Evolutionary conservation across 1,140 invertebrate genomes (phyloP).

Genomic region (Drosophila sproati): DNA sequence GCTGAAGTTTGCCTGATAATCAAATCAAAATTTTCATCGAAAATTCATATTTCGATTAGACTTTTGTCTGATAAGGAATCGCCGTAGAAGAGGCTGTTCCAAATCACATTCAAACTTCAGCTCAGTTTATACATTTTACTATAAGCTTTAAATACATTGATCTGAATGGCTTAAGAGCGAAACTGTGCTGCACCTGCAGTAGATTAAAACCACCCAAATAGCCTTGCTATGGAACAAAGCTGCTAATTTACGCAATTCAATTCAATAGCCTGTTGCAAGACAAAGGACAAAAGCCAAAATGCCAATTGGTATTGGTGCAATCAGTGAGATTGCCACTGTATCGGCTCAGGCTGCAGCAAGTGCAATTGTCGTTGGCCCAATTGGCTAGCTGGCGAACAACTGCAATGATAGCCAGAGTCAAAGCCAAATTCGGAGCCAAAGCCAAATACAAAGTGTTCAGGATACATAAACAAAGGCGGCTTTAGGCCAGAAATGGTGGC

Average conservation of each 20-base stretch:
- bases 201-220: constrained; percentile 4
- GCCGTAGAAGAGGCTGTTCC: no score
- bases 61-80: no score
- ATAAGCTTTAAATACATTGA: neutral
- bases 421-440: neutral
- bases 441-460: constrained; percentile 2
- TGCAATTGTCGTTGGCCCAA: constrained; percentile 59
- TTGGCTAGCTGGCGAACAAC: constrained; percentile 28
- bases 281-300: constrained; percentile 66
- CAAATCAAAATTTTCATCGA: no score
- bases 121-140: no score
- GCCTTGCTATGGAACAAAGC: constrained; percentile 6
- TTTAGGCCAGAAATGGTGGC: neutral
- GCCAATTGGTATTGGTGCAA: constrained; percentile 70
- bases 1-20: neutral
- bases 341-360: constrained; percentile 1
- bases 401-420: neutral
- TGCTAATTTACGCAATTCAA: constrained; percentile 72
- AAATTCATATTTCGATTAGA: no score
- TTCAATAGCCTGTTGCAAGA: constrained; percentile 69
- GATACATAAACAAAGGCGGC: constrained; percentile 20
- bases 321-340: constrained; percentile 61
- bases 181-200: neutral
- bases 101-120: no score
- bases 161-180: neutral